Evolutionary conservation across 2,113 vertebrate genomes (phyloP).

Genomic region (Ciconia maguari): DNA sequence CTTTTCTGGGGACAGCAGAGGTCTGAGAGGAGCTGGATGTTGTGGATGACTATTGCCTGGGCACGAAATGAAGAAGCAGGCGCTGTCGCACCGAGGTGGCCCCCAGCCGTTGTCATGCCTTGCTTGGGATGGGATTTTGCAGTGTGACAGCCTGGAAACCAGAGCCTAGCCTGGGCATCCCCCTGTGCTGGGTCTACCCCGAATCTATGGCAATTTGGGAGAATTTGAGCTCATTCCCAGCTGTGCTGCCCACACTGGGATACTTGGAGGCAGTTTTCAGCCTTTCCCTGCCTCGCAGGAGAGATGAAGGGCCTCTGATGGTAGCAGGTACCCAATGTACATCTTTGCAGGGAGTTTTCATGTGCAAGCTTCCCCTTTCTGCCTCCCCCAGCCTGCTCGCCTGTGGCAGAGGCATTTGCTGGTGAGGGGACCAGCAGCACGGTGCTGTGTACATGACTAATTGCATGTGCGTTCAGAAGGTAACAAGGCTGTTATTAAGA

Average conservation of each 20-base stretch:
- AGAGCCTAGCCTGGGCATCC: not conserved
- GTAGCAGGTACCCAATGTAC: not conserved
- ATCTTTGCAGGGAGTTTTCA: not conserved
- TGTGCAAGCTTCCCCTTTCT: not conserved
- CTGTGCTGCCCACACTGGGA: accelerated
- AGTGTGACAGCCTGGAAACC: accelerated
- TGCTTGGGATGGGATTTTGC: accelerated
- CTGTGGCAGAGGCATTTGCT: not conserved
- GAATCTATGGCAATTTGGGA: not conserved
- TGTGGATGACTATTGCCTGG: not conserved
- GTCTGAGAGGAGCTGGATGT: not conserved
- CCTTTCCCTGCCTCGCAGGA: not conserved
- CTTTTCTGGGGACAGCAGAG: not conserved
- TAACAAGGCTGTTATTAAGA: not conserved
- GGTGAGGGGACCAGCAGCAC: accelerated
- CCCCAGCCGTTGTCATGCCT: not conserved
- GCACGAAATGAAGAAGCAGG: not conserved
- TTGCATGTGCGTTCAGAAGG: not conserved
- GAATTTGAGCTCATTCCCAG: not conserved
- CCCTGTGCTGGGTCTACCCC: accelerated
- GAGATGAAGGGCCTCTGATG: not conserved
- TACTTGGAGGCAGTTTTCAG: not conserved
- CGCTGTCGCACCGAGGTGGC: not conserved
- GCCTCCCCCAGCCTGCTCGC: not conserved
- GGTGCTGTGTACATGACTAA: not conserved